Percentiles rank a stretch among this genome's conserved stretches.
Conservation (phyloP, 2,113 vertebrate species). For the Chloropsis cyanopogon region DNA sequence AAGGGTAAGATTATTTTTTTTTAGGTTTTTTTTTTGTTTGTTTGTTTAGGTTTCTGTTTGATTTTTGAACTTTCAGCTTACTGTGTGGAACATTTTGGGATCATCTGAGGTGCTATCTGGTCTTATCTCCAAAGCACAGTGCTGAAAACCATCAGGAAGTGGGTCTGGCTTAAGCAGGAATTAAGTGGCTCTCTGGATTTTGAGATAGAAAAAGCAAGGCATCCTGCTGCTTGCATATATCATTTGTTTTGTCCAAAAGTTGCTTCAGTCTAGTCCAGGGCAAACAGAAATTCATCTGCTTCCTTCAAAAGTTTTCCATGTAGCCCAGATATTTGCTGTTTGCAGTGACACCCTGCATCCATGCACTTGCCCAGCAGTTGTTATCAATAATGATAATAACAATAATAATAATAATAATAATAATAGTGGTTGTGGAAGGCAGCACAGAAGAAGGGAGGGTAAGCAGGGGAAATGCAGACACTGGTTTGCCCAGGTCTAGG, state of each 20-base stretch:
- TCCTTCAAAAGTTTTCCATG: background rate
- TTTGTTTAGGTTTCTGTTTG: background rate
- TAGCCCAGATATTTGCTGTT: background rate
- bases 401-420: background rate
- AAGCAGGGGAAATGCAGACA: background rate
- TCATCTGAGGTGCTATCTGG: background rate
- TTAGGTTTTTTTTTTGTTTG: background rate
- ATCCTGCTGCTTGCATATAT: background rate
- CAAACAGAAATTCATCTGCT: background rate
- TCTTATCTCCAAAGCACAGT: background rate
- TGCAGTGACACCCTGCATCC: no score
- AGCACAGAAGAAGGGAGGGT: background rate
- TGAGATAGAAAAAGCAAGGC: accelerated
- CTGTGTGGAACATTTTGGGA: background rate
- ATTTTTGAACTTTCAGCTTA: background rate
- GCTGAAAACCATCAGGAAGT: background rate
- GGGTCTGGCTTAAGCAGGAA: background rate
- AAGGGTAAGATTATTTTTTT: background rate
- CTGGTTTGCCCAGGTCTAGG: background rate
- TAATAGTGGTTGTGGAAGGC: background rate
- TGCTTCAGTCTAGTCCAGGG: background rate
- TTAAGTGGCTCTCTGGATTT: background rate
- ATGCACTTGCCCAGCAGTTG: background rate
- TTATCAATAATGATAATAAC: background rate
- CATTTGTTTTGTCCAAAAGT: background rate